phyloP scores from a whole-genome alignment of 23 tunicate species.

The Halocynthia aurantium region DNA sequence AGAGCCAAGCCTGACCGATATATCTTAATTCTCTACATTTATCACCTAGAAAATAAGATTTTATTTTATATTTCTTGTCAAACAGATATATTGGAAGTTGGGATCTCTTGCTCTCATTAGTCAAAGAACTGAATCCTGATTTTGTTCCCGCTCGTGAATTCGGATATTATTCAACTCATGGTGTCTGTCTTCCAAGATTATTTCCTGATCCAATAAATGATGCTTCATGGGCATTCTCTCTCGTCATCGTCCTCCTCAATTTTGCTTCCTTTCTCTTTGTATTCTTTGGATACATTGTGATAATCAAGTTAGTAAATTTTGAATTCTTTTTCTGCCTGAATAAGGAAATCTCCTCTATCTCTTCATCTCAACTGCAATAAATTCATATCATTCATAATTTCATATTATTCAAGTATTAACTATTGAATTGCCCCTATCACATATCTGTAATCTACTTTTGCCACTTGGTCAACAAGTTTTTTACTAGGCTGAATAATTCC shows the following conservation, averaged over 20 bases:
- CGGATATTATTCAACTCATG: constrained; percentile 20
- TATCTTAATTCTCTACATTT: not conserved
- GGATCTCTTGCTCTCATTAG: not conserved
- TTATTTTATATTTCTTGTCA: not conserved
- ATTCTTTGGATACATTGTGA: not conserved
- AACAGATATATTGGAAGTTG: constrained; percentile 6
- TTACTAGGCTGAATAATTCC: too few species aligned
- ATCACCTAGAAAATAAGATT: accelerated
- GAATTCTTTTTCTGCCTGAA: too few species aligned
- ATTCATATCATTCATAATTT: too few species aligned
- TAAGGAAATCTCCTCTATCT: too few species aligned
- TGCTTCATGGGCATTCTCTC: constrained; percentile 13
- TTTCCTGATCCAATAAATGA: not conserved
- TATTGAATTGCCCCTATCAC: too few species aligned
- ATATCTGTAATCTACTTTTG: too few species aligned
- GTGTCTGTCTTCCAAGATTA: constrained; percentile 6
- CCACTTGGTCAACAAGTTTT: too few species aligned
- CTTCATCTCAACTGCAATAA: too few species aligned
- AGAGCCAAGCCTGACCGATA: not conserved
- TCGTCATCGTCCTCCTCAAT: constrained; percentile 3
- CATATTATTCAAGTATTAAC: too few species aligned
- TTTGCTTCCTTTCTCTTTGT: not conserved
- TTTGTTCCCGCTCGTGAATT: not conserved
- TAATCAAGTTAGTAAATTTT: constrained; percentile 1
- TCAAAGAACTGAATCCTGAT: constrained; percentile 3